Conservation (phyloP, 23 tunicate genomes). For the Trididemnum miniatum region DNA sequence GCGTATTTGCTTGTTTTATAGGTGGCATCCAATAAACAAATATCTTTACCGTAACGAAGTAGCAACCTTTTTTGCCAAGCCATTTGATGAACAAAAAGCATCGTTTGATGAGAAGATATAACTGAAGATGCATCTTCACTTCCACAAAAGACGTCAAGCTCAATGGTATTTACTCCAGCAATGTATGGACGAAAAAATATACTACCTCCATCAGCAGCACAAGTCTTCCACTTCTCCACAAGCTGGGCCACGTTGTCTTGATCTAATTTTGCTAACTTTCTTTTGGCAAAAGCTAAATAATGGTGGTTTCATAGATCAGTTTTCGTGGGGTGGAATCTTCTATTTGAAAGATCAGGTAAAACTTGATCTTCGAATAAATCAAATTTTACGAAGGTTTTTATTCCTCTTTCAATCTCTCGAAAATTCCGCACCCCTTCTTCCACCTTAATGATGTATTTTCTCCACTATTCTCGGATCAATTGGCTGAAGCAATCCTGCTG, state of each 20-base stretch:
- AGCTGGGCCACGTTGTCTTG: not conserved
- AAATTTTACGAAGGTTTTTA: not conserved
- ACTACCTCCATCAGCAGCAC: not conserved
- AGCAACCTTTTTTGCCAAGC: not conserved
- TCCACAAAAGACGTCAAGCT: not conserved
- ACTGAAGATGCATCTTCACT: not conserved
- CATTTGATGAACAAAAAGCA: not conserved
- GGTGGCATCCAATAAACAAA: not conserved
- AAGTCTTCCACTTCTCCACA: not conserved
- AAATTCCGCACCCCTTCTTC: not conserved
- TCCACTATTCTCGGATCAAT: not conserved
- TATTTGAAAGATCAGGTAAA: not conserved
- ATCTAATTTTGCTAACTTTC: not conserved
- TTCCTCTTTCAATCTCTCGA: not conserved
- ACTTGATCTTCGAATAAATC: not conserved
- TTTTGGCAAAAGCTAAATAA: not conserved
- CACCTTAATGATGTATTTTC: not conserved
- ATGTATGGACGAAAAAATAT: not conserved
- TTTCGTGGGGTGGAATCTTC: not conserved
- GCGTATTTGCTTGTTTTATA: not conserved
- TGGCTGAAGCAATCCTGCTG: not conserved
- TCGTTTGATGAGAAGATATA: too few species aligned
- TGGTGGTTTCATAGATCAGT: not conserved
- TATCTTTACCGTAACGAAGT: not conserved
- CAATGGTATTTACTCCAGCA: not conserved